A percentile compares a stretch with the other conserved stretches of the same genome.
phyloP scores from a whole-genome alignment of 2,797 vertebrate species.

The Poeciliopsis gracilis region DNA sequence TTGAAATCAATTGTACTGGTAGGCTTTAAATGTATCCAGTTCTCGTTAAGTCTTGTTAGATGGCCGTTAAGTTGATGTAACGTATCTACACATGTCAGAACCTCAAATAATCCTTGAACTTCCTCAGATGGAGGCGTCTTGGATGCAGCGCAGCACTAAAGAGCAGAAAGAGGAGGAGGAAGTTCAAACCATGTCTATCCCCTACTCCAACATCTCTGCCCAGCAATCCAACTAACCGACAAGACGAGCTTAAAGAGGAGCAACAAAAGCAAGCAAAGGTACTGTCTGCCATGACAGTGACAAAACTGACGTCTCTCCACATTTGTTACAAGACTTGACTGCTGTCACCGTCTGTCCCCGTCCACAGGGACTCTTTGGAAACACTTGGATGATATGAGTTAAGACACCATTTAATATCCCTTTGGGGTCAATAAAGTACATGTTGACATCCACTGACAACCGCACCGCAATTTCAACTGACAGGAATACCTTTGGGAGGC shows the following conservation, averaged over 20 bases:
- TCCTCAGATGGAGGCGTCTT: no score
- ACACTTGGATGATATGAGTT: no score
- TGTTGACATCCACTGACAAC: background rate
- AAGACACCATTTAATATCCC: background rate
- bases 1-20: slow-evolving; percentile 10
- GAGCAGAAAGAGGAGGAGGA: no score
- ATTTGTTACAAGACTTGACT: no score
- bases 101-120: no score
- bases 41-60: background rate
- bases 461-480: background rate
- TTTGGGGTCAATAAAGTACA: background rate
- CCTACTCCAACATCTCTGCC: background rate
- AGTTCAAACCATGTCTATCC: no score
- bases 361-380: no score
- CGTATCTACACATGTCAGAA: background rate
- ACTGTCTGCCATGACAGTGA: no score
- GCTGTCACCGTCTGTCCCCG: no score
- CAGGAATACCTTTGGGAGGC: background rate
- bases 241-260: background rate
- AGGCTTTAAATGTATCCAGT: background rate
- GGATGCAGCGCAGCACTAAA: no score
- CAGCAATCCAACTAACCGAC: background rate
- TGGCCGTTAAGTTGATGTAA: background rate
- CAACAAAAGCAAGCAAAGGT: background rate
- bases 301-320: no score